Base-by-base conservation (phyloP, 2,888 invertebrate species). In the Pharmacophagus antenor region DNA sequence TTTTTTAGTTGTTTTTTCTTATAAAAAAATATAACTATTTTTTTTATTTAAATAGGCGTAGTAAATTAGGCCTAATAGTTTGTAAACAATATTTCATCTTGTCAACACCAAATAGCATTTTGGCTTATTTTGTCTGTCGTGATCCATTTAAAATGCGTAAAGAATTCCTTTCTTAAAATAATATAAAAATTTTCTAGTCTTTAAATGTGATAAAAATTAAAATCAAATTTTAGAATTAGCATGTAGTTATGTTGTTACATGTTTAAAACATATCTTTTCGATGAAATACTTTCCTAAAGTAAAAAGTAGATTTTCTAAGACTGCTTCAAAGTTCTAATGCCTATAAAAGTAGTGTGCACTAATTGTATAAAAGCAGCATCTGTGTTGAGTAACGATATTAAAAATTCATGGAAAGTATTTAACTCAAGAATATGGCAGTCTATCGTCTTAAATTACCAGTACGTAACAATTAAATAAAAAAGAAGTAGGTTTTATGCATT, bases 251-350 rank as follows among this genome's bases (percentile, higher is more conserved):
- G 55, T 60, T 60, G 47, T 52, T 61, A 48, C 42, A 42, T 56
- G 56, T 52, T 56, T 47, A 47, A 51, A 47, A 61, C 61, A 61
- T 56, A 61, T 61, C 56, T 61, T 61, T 59, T 42, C 8, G 52
- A 56, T 42, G 22, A 53, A 25, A 56, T 52, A 52, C 51, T 41
- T 47, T 61, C 51, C 52, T 61, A 52, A 37, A 42, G 37, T 23
- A 22, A 59, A 46, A 56, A 52, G 50, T 61, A 61, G 52, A 56
- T 56, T 52, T 52, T 53, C 56, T 53, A 56, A 52, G 55, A 55
- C 41, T 50, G 59, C 54, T 59, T 54, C 18, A 25, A 44, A 31
- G 25, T 50, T 48, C 59, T 54, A 49, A 20, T 27, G 54, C 54
- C 54, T 59, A 49, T 41, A 47, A 44, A 47, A 54, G 23, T 49